Base-by-base conservation (phyloP, 2,888 invertebrate genomes). In the Sphaerophoria rueppellii region DNA sequence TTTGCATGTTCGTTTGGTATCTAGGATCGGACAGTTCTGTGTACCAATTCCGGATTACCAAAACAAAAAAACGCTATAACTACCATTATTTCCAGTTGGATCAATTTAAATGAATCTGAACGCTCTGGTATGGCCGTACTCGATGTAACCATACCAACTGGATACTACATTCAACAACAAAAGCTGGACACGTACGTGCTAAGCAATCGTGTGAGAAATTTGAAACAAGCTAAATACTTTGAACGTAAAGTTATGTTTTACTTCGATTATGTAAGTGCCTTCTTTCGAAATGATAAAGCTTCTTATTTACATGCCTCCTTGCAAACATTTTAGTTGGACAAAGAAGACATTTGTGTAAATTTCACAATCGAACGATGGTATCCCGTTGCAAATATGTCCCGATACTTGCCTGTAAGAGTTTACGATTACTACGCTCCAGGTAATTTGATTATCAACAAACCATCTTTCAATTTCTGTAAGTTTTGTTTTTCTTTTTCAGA, bases 371-470 rank as follows among this genome's bases (percentile, higher is more conserved):
- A 98, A 92, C 94, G 99, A 87, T 99, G 98, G 98, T 96, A 94
- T 92, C 98, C 98, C 0, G 98, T 98, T 4, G 98, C 98, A 63
- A 99, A 99, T 92, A 97, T 98, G 96, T 98, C 98, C 0, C 94
- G 97, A 58, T 98, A 97, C 92, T 94, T 98, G 87, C 95, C 97
- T 4, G 95, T 98, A 71, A 94, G 96, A 75, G 95, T 98, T 11
- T 99, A 98, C 92, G 98, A 99, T 93, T 98, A 98, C 91, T 98
- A 98, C 92, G 96, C 98, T 72, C 98, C 98, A 89, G 98, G 98
- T 98, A 92, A 92, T 91, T 89, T 55, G 55, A 4, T 32, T 24
- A 24, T 0, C 7, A 14, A n/a, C 5, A 14, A 48, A 11, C 61
- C 43, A 43, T 69, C 46, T 40, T 60, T 40, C n/a, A 60, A 35